Base-by-base conservation (phyloP, 2,113 vertebrate genomes). In the Oryzias javanicus region DNA sequence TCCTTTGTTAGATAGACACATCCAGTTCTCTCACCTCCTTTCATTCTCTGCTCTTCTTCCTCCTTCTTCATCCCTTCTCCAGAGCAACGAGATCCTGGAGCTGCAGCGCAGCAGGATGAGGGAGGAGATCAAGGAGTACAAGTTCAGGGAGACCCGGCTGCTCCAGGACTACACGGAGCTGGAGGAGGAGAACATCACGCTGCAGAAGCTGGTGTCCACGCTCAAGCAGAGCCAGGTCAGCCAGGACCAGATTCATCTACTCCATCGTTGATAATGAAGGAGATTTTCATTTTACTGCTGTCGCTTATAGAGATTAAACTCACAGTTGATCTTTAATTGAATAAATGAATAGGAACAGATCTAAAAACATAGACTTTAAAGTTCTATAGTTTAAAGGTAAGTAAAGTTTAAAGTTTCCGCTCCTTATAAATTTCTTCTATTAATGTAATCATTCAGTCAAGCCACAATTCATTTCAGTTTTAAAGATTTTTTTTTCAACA, bases 81-180 rank as follows among this genome's bases (percentile, higher is more conserved):
- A 99, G 97, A 95, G 85, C 53, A 97, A 94, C 0, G 97, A 98
- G 67, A 93, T 94, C 89, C 83, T 94, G 88, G 97, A 99, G 72
- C 89, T 98, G 1, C 95, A 99, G 85, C 91, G 94, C 79, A 91
- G 91, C 86, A 86, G 95, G 51, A 95, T 97, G 95, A 96, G 95
- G 67, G 97, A 99, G 8, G 97, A 99, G 84, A 94, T 96, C 42
- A 92, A 94, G 64, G 97, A 99, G 80, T 99, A 95, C 78, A 99
- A 99, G 58, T 98, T 98, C 74, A 91, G 97, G 60, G 97, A 99
- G 71, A 90, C 94, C 0, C 86, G 97, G 4, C 93, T 98, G 49
- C 93, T 98, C 47, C 97, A 98, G 84, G 97, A 99, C 78, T 99
- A 99, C 81, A 98, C 95, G 0, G 97, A 99, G 72, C 93, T 99